Percentiles rank a stretch among this genome's conserved stretches.
Evolutionary conservation across 1,140 invertebrate species (phyloP).

Genomic region (Apis dorsata): DNA sequence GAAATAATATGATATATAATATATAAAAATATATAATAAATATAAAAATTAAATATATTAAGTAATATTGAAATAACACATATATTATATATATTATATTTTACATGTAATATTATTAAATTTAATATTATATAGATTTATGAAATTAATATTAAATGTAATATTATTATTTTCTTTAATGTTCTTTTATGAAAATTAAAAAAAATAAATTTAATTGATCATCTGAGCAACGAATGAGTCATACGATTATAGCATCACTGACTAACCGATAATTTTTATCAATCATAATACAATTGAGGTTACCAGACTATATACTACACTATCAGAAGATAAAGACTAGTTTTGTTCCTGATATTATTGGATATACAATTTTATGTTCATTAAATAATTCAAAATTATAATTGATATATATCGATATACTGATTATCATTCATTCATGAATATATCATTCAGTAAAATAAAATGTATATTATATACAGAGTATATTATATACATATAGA

Average conservation of each 20-base stretch:
- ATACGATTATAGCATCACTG: constrained; percentile 22
- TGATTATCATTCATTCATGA: background rate
- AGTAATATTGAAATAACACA: no score
- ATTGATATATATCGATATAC: background rate
- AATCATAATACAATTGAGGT: constrained; percentile 4
- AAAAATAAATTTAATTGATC: constrained; percentile 10
- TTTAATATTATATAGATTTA: no score
- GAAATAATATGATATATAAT: no score
- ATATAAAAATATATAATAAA: no score
- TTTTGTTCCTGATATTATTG: background rate
- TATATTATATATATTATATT: no score
- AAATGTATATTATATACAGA: background rate
- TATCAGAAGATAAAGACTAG: constrained; percentile 2
- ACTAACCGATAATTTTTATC: constrained; percentile 44
- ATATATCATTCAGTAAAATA: background rate
- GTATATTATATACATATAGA: no score
- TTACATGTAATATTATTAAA: background rate
- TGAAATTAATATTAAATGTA: background rate
- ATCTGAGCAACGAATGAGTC: constrained; percentile 29
- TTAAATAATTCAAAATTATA: background rate
- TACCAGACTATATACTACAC: background rate
- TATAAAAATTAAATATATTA: no score
- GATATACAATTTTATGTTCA: background rate
- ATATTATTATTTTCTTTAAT: background rate
- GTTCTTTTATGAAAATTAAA: background rate